A percentile compares a stretch with the other conserved stretches of the same genome.
Evolutionary conservation across 2,113 vertebrate genomes (phyloP).

Genomic region (Callospermophilus lateralis): DNA sequence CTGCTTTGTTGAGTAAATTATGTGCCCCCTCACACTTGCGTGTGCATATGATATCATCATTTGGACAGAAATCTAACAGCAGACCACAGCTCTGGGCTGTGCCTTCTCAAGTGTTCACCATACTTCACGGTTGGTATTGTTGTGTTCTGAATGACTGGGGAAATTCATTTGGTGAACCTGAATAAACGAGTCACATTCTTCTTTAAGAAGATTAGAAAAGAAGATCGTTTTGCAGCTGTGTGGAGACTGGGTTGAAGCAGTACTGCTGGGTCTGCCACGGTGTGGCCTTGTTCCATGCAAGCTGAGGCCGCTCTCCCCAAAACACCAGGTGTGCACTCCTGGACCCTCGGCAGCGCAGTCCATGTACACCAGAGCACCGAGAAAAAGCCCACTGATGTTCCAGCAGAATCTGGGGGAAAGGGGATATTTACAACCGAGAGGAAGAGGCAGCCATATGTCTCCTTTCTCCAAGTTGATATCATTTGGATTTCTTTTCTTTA

Average conservation of each 20-base stretch:
- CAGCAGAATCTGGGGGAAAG: background rate
- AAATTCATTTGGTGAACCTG: background rate
- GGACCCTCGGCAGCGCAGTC: background rate
- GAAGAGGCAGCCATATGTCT: background rate
- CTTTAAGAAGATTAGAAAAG: background rate
- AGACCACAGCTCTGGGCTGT: background rate
- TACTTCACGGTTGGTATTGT: accelerated
- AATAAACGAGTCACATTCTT: background rate
- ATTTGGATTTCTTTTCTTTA: background rate
- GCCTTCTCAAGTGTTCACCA: background rate
- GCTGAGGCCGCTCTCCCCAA: no score
- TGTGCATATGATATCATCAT: background rate
- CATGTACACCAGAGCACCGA: background rate
- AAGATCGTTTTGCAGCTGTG: accelerated
- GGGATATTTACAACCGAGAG: background rate
- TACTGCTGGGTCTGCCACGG: accelerated
- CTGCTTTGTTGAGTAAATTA: background rate
- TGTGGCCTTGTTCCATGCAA: accelerated
- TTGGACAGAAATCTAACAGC: background rate
- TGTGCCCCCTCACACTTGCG: no score
- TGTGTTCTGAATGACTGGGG: background rate
- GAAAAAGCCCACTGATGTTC: accelerated
- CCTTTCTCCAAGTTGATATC: background rate
- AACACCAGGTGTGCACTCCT: accelerated
- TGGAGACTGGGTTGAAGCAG: accelerated